Evolutionary conservation across 2,113 vertebrate genomes (phyloP), one percentile per base, ranked within the genome.

Genomic region (Channa maculata): DNA sequence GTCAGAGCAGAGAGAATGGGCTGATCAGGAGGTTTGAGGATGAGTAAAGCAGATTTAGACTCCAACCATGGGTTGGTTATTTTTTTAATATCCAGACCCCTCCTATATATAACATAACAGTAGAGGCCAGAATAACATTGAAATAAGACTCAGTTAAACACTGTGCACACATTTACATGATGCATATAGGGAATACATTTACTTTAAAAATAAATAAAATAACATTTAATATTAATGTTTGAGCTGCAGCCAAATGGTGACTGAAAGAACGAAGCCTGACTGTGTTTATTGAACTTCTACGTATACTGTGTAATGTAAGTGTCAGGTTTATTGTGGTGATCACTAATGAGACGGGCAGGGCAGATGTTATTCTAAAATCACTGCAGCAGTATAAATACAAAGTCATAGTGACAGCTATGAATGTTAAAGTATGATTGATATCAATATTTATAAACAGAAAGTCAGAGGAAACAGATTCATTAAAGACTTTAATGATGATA

Each of bases 1-100:
- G 66, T 12, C 38, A n/a, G 55, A 12, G 63, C 53, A 38, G 61
- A 57, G 55, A 80, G 65, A 74, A 72, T 83, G 71, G 61, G 62
- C 94, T 94, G 80, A 86, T 82, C 94, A 90, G 91, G 49, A 50
- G 59, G 94, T 94, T 94, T 93, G 94, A 93, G 92, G 76, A 83
- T 89, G 55, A 94, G 93, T 94, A 95, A 97, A 97, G 95, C 94
- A 95, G 96, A 97, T 97, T 97, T 92, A 77, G 67, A 82, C 50
- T 58, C 51, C 6, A 83, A 82, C 82, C 86, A 91, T 90, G 89
- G 87, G 85, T 85, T 89, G 71, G 63, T 69, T 88, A 83, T 83
- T 88, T 82, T 83, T 86, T 89, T 86, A 89, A 85, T 48, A 52
- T 91, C 88, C 91, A 91, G 71, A 86, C 77, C 57, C 41, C 50